phyloP scores from a whole-genome alignment of 2,797 vertebrate genomes.

The Gallinago solitaria region DNA sequence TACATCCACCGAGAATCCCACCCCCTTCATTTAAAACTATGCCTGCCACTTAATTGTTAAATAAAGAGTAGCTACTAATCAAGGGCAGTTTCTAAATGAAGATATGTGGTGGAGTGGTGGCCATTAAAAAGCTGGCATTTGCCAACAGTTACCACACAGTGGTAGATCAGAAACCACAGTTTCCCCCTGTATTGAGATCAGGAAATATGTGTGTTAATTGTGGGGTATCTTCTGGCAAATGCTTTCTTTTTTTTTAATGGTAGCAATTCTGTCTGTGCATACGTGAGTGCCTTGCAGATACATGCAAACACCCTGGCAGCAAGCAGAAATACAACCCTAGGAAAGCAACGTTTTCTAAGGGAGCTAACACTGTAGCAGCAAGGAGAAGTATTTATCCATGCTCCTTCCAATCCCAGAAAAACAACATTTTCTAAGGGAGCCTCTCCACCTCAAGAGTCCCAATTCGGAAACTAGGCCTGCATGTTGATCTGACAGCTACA shows the following conservation, averaged over 20 bases:
- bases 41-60: conserved; percentile 31
- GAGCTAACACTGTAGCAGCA: neutral
- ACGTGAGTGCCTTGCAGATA: neutral
- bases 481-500: conserved; percentile 62
- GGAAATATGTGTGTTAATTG: conserved; percentile 26
- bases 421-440: neutral
- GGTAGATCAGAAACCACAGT: conserved; percentile 46
- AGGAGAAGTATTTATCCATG: neutral
- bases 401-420: neutral
- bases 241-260: neutral
- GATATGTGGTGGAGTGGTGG: neutral
- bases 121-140: conserved; percentile 42
- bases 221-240: conserved; percentile 24
- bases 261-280: neutral
- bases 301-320: neutral
- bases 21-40: neutral
- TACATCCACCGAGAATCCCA: neutral
- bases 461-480: conserved; percentile 1
- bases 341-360: neutral
- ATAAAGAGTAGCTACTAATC: conserved; percentile 43
- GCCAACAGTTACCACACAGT: conserved; percentile 22
- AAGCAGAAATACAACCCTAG: neutral
- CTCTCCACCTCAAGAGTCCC: neutral
- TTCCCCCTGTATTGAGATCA: conserved; percentile 28
- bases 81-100: conserved; percentile 47